These are phyloP conservation scores for Acleris holmiana DNA, from an alignment of 2,888 invertebrate genomes.

Conservation along the genomic window DNA sequence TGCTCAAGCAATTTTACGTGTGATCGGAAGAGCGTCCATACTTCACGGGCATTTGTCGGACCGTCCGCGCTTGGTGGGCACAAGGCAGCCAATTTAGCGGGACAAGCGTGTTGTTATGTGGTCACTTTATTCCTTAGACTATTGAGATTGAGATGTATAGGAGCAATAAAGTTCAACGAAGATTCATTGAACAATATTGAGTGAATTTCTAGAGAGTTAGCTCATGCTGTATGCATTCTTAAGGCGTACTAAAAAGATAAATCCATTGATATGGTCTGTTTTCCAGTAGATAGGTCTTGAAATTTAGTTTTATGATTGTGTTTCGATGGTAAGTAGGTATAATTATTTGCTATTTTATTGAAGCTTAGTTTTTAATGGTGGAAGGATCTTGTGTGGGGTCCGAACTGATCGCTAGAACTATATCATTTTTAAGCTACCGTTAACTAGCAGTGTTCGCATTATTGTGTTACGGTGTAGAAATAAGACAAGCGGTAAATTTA, in stretches of 20 bases:
- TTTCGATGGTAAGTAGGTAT: too few species aligned
- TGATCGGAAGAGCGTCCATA: slow-evolving; percentile 29
- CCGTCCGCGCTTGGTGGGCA: not conserved
- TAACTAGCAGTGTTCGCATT: too few species aligned
- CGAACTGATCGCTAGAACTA: too few species aligned
- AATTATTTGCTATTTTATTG: too few species aligned
- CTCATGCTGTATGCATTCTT: not conserved
- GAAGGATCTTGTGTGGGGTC: too few species aligned
- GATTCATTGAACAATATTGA: slow-evolving; percentile 5
- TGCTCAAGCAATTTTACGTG: slow-evolving; percentile 37
- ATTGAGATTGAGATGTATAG: slow-evolving; percentile 22
- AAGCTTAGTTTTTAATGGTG: too few species aligned
- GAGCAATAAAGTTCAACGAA: slow-evolving; percentile 15
- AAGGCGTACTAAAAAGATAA: not conserved
- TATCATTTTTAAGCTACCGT: too few species aligned
- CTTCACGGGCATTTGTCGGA: slow-evolving; percentile 3
- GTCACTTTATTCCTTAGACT: slow-evolving; percentile 13
- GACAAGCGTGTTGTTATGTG: not conserved
- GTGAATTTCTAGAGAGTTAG: not conserved
- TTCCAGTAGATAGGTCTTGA: too few species aligned
- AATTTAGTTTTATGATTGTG: too few species aligned
- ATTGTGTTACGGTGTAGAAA: too few species aligned
- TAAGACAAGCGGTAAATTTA: too few species aligned
- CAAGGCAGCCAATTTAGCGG: slow-evolving; percentile 1
- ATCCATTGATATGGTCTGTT: too few species aligned